Evolutionary conservation across 2,797 vertebrate species (phyloP).

Genomic region (Hypotaenidia okinawae): DNA sequence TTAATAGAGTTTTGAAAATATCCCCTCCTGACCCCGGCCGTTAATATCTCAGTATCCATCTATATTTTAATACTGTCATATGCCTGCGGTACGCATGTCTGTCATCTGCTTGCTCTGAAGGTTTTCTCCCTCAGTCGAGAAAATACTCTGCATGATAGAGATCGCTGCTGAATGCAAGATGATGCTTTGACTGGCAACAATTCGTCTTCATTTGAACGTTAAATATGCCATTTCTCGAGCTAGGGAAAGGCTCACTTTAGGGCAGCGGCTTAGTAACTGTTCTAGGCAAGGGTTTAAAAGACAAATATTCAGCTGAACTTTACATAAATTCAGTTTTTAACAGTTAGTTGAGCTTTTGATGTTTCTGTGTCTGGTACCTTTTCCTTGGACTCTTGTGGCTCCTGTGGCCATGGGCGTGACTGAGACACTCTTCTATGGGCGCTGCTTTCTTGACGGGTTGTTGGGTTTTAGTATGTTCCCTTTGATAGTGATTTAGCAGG

Average conservation of each 20-base stretch:
- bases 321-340: neutral
- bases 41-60: conserved; percentile 7
- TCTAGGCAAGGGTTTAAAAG: neutral
- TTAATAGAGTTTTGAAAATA: conserved; percentile 34
- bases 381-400: neutral
- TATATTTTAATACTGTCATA: neutral
- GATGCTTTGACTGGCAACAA: conserved; percentile 30
- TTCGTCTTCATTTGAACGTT: conserved; percentile 10
- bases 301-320: neutral
- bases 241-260: conserved; percentile 17
- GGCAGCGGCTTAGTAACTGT: neutral
- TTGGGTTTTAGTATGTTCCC: neutral
- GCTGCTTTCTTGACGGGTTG: neutral
- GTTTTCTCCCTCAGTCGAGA: neutral
- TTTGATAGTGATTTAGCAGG: neutral
- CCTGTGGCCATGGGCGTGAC: neutral
- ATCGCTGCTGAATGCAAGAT: conserved; percentile 11
- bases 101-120: conserved; percentile 4
- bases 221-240: conserved; percentile 29
- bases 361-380: neutral
- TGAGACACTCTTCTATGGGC: neutral
- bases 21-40: neutral
- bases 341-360: neutral
- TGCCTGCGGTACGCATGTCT: neutral
- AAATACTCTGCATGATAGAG: neutral